Evolutionary conservation across 2,113 vertebrate genomes (phyloP).

Genomic region (Jaculus jaculus): DNA sequence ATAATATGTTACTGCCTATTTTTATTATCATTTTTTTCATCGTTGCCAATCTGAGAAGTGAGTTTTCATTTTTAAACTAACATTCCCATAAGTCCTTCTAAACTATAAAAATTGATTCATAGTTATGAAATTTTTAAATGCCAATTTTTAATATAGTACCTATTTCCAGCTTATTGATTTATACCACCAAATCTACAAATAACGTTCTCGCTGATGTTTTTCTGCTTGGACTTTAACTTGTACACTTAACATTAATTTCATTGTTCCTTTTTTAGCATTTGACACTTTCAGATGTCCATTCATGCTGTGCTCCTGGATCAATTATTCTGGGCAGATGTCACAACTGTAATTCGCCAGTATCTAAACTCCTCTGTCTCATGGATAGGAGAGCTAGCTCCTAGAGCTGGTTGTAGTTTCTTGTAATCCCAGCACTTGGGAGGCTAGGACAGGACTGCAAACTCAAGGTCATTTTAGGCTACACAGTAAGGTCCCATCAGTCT

Average conservation of each 20-base stretch:
- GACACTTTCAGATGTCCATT: neutral
- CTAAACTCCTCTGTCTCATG: neutral
- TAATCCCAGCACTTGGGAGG: neutral
- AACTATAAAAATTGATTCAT: neutral
- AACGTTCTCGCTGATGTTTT: neutral
- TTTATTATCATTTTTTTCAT: slow-evolving; percentile 1
- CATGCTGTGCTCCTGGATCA: neutral
- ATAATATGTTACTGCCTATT: too few relatives aligned
- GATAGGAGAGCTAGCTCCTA: neutral
- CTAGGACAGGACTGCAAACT: neutral
- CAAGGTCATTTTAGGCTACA: neutral
- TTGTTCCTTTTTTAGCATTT: neutral
- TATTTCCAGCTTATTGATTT: neutral
- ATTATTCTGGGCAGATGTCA: neutral
- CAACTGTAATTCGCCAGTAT: neutral
- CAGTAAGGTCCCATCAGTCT: neutral
- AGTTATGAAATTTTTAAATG: neutral
- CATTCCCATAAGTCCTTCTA: slow-evolving; percentile 20
- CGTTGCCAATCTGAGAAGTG: slow-evolving; percentile 25
- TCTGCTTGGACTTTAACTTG: neutral
- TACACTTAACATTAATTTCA: neutral
- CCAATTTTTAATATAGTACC: neutral
- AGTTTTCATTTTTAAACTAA: neutral
- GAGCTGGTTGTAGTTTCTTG: neutral
- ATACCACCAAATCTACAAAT: neutral